Evolutionary conservation across 2,113 vertebrate genomes (phyloP).

Genomic region (Zapornia atra): DNA sequence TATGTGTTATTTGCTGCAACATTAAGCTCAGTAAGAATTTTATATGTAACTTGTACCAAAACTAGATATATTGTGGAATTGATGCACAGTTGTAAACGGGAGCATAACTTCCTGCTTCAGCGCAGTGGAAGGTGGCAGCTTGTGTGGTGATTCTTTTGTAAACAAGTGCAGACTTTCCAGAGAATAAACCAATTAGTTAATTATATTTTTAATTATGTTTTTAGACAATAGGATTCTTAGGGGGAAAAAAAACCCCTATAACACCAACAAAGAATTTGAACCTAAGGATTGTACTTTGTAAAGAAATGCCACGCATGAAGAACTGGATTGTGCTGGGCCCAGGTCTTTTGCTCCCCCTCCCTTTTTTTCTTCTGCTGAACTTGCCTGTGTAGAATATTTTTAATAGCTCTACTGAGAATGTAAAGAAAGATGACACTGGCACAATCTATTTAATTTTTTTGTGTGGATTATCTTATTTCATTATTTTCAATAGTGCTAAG

Average conservation of each 20-base stretch:
- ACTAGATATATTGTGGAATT: slow-evolving; percentile 63
- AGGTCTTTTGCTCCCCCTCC: background rate
- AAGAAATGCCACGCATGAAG: background rate
- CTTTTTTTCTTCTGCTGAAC: background rate
- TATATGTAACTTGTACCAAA: slow-evolving; percentile 66
- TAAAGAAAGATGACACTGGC: slow-evolving; percentile 2
- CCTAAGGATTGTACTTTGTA: background rate
- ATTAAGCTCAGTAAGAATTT: slow-evolving; percentile 69
- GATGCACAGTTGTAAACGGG: slow-evolving; percentile 64
- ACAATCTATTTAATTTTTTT: slow-evolving; percentile 8
- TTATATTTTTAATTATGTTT: slow-evolving; percentile 48
- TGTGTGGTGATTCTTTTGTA: slow-evolving; percentile 41
- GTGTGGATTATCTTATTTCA: slow-evolving; percentile 58
- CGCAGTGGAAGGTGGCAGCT: slow-evolving; percentile 29
- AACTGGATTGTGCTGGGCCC: background rate
- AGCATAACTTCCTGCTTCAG: slow-evolving; percentile 32
- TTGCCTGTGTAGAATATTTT: background rate
- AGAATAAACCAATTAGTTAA: slow-evolving; percentile 30
- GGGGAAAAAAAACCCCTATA: fast-evolving
- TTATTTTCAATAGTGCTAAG: slow-evolving; percentile 36
- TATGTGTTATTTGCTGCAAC: slow-evolving; percentile 69
- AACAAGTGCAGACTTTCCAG: slow-evolving; percentile 54
- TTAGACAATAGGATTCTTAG: background rate
- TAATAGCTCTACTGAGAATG: background rate
- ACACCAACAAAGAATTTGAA: background rate